These are phyloP conservation scores for Aphelocoma californica DNA, from an alignment of 2,797 vertebrate genomes.

Conservation along the genomic window DNA sequence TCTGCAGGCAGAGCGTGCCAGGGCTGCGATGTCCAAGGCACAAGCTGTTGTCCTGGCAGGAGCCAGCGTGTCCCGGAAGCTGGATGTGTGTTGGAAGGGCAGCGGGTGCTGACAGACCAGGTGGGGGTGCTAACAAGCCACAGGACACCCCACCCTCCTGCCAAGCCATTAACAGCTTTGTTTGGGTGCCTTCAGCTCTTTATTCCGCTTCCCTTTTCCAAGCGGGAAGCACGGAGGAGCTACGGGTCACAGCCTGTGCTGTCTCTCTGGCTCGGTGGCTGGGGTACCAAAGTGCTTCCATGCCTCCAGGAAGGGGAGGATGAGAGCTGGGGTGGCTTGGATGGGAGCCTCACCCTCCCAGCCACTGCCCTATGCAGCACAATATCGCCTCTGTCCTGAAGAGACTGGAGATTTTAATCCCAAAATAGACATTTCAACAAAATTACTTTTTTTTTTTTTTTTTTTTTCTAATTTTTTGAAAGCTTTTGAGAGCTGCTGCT, in stretches of 20 bases:
- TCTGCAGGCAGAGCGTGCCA: not conserved
- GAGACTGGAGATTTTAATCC: not conserved
- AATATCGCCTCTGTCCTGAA: not conserved
- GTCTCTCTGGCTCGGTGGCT: not conserved
- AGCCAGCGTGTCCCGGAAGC: fast-evolving
- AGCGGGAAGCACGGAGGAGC: not conserved
- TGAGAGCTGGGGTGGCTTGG: not conserved
- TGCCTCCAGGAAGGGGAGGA: not conserved
- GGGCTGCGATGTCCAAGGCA: not conserved
- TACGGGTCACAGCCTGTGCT: not conserved
- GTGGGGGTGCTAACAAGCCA: not conserved
- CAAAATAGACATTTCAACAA: not conserved
- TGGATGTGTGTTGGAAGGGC: not conserved
- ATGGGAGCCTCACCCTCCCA: not conserved
- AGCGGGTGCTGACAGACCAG: not conserved
- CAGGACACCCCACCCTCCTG: not conserved
- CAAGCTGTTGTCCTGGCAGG: not conserved
- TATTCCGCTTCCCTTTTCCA: not conserved
- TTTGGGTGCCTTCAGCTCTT: not conserved
- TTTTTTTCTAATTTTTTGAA: not conserved
- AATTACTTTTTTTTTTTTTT: not conserved
- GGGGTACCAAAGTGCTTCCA: not conserved
- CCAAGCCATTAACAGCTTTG: not conserved
- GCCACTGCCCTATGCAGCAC: not conserved
- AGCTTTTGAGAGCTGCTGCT: not conserved